Percentiles rank a stretch among this genome's conserved stretches.
These are phyloP conservation scores for Oedothorax gibbosus DNA, from an alignment of 1,140 invertebrate species.

Conservation along the genomic window DNA sequence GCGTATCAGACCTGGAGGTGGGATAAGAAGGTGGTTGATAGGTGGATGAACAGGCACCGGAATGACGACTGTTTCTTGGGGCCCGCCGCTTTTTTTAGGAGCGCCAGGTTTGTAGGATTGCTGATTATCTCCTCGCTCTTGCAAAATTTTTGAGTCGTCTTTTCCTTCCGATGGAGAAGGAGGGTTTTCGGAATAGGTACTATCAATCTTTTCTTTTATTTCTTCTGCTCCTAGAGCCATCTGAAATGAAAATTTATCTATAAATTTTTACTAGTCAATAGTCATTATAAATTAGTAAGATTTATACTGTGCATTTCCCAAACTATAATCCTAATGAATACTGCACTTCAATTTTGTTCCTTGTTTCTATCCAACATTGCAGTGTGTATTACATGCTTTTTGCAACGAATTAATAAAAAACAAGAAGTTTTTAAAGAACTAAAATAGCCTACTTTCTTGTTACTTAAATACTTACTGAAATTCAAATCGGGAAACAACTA, in stretches of 20 bases:
- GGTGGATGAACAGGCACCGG: slow-evolving; percentile 31
- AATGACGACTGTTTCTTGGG: slow-evolving; percentile 39
- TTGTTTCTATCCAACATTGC: too few species aligned
- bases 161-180: slow-evolving; percentile 5
- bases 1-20: slow-evolving; percentile 44
- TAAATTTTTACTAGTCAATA: not conserved
- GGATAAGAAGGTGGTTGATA: slow-evolving; percentile 33
- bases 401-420: too few species aligned
- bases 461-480: too few species aligned
- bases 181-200: slow-evolving; percentile 2
- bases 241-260: slow-evolving; percentile 18
- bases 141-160: slow-evolving; percentile 41
- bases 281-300: too few species aligned
- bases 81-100: slow-evolving; percentile 41
- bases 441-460: too few species aligned
- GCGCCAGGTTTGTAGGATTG: slow-evolving; percentile 23
- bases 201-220: slow-evolving; percentile 41
- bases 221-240: slow-evolving; percentile 48
- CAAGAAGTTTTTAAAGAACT: too few species aligned
- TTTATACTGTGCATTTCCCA: too few species aligned
- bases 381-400: too few species aligned
- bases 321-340: too few species aligned
- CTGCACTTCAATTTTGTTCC: too few species aligned
- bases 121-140: slow-evolving; percentile 45
- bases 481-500: too few species aligned